These are phyloP conservation scores for Palloptera scutellata DNA, from an alignment of 2,888 invertebrate genomes.

Conservation along the genomic window DNA sequence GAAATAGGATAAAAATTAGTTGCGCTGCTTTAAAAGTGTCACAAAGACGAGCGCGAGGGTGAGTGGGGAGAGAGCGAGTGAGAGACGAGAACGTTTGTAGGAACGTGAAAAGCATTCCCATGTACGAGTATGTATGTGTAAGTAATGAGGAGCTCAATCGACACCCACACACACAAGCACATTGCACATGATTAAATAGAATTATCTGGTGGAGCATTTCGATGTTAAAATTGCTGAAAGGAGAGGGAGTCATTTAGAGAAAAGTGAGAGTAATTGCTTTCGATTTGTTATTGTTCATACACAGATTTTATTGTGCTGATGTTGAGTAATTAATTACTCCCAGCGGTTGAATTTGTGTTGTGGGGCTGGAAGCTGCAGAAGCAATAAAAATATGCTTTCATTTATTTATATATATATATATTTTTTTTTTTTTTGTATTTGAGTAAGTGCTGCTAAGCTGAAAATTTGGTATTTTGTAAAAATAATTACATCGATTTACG, in stretches of 20 bases:
- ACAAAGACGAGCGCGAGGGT: not conserved
- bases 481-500: constrained; percentile 7
- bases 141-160: not conserved
- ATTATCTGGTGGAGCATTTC: not conserved
- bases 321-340: constrained; percentile 55
- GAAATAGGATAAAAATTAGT: constrained; percentile 48
- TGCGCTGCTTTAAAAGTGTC: constrained; percentile 41
- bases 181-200: not conserved
- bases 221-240: not conserved
- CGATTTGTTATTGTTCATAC: constrained; percentile 37
- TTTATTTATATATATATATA: no score
- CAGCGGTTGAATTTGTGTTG: constrained; percentile 44
- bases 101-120: not conserved
- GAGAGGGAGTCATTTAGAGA: not conserved
- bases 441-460: not conserved
- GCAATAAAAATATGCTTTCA: constrained; percentile 13
- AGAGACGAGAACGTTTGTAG: not conserved
- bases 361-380: not conserved
- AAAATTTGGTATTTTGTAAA: not conserved
- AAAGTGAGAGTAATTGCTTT: constrained; percentile 35
- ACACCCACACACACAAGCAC: not conserved
- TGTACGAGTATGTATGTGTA: not conserved
- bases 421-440: not conserved
- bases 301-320: constrained; percentile 43
- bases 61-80: not conserved